These are phyloP conservation scores for Colinus virginianus DNA, from an alignment of 2,113 vertebrate genomes.

Conservation along the genomic window DNA sequence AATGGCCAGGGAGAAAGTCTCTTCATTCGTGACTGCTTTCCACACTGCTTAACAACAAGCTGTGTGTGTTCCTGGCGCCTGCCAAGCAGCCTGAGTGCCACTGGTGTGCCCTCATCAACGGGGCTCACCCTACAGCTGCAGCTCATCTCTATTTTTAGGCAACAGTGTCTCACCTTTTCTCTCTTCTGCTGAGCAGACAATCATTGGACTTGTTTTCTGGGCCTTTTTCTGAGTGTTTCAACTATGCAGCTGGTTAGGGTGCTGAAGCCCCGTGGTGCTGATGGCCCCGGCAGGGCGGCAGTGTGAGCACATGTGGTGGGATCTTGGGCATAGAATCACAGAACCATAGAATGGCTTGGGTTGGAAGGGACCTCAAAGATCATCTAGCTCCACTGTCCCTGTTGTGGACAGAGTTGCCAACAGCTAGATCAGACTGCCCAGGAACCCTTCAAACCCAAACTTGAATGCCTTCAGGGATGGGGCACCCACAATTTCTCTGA, in stretches of 20 bases:
- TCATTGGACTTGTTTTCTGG: accelerated
- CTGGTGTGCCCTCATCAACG: slow-evolving; percentile 26
- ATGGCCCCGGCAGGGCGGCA: neutral
- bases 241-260: neutral
- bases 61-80: neutral
- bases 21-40: slow-evolving; percentile 5
- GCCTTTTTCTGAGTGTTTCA: neutral
- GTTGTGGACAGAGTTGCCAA: no score
- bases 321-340: neutral
- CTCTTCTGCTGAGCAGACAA: neutral
- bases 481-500: no score
- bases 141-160: neutral
- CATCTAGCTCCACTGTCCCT: no score
- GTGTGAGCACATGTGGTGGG: accelerated
- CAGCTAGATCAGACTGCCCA: no score
- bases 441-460: no score
- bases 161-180: slow-evolving; percentile 6
- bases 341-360: no score
- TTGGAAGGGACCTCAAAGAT: no score
- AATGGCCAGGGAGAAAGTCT: slow-evolving; percentile 29
- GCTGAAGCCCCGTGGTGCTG: neutral
- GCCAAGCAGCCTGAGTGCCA: slow-evolving; percentile 2
- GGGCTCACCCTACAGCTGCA: neutral
- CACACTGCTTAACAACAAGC: neutral
- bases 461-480: no score